Evolutionary conservation across 53 echinoderm and acorn worm species (phyloP).

Genomic region (Henricia sp.): DNA sequence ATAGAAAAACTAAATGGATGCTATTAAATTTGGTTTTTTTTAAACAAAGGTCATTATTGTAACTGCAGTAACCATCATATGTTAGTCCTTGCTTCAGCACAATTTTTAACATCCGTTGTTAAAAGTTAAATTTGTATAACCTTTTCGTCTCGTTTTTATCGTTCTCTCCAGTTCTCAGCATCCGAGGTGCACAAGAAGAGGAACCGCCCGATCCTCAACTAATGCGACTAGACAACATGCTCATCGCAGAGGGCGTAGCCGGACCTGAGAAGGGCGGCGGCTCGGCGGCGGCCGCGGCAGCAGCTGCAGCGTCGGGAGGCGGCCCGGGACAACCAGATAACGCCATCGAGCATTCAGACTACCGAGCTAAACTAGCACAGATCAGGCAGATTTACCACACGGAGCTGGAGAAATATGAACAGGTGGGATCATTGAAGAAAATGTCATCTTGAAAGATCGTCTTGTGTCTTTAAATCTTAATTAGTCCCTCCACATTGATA

Average conservation of each 20-base stretch:
- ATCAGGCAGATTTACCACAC: constrained; percentile 99
- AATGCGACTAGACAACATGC: constrained; percentile 99
- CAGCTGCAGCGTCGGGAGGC: constrained; percentile 96
- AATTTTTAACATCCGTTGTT: no score
- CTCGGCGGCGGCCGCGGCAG: constrained; percentile 98
- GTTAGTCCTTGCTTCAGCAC: no score
- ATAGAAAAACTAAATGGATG: no score
- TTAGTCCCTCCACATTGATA: no score
- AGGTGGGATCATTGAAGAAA: constrained; percentile 75
- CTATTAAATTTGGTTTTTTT: no score
- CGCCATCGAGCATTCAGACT: constrained; percentile 98
- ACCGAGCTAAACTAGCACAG: constrained; percentile 98
- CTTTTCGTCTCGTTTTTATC: background rate
- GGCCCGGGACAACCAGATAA: constrained; percentile 98
- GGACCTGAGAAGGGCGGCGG: constrained; percentile 99
- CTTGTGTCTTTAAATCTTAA: no score
- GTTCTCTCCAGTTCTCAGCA: constrained; percentile 89
- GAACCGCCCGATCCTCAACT: constrained; percentile 99
- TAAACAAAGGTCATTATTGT: no score
- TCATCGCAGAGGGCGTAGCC: constrained; percentile 99
- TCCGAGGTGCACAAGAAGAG: constrained; percentile 97
- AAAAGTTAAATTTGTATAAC: no score
- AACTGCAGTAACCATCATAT: no score
- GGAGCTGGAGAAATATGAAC: constrained; percentile 99
- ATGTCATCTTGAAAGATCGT: no score